Evolutionary conservation across 2,797 vertebrate genomes (phyloP), one percentile per base, ranked within the genome.

Genomic region (Aldrovandia affinis): DNA sequence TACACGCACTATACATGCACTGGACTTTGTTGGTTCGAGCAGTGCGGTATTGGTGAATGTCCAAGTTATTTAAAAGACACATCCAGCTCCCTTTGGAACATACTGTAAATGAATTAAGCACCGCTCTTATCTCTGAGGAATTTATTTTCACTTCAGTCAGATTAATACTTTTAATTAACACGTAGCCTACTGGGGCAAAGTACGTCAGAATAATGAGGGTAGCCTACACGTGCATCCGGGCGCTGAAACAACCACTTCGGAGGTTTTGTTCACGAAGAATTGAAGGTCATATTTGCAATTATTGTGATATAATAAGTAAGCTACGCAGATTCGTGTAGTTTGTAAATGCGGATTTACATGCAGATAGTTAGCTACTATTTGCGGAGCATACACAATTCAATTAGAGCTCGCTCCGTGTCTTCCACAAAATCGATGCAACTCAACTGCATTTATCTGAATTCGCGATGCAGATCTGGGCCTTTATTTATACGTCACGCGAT

Each of bases 111-210:
- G 42, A 80, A 80, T 70, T 80, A 84, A 80, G 61, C 59, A 73
- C 50, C 59, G 42, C 25, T 33, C 75, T 33, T 75, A 65, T 54
- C 83, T 79, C 83, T 47, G 18, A 39, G 44, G 73, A 59, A 83
- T 84, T 79, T 78, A 79, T 84, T 84, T 84, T 84, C 59, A 63
- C 78, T 84, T 79, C 30, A 54, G 33, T 73, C 61, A 84, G 78
- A 84, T 84, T 73, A 84, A 70, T 55, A 57, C 55, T 81, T 75
- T 80, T 84, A 84, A 84, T 84, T 80, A 84, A 84, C 80, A 80
- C 22, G 50, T 80, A 80, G 61, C 61, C 61, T 10, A 61, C 83
- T 63, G 50, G 83, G 78, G 54, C 83, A 57, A 33, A 39, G 18
- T 52, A 28, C 39, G 47, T 25, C 50, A 80, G 47, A 80, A 44